Percentiles rank a stretch among this genome's conserved stretches.
Evolutionary conservation across 1,140 invertebrate species (phyloP).

Genomic region (Leptinotarsa lineolata): DNA sequence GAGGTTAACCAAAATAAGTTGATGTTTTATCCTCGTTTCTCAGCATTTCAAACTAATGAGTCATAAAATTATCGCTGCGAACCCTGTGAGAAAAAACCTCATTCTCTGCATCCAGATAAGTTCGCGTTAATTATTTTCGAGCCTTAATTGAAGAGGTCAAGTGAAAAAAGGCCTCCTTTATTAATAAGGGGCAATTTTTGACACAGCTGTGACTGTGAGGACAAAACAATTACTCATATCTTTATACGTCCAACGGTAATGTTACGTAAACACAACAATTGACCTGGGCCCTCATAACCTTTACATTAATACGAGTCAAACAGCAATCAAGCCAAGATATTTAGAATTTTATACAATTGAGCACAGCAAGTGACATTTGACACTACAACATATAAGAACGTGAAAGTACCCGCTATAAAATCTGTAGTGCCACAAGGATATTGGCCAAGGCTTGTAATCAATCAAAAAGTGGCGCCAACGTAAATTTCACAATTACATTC

Average conservation of each 20-base stretch:
- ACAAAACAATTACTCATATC: slow-evolving; percentile 39
- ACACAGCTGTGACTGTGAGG: slow-evolving; percentile 36
- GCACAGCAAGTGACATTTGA: slow-evolving; percentile 40
- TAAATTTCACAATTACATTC: not conserved
- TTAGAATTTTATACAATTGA: slow-evolving; percentile 35
- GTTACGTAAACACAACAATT: slow-evolving; percentile 49
- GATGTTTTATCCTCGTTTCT: not conserved
- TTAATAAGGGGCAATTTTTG: slow-evolving; percentile 40
- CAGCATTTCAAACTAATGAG: not conserved
- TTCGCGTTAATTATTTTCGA: slow-evolving; percentile 26
- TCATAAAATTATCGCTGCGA: not conserved
- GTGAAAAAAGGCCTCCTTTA: slow-evolving; percentile 30
- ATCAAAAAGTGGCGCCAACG: slow-evolving; percentile 1
- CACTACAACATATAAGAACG: slow-evolving; percentile 23
- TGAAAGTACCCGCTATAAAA: slow-evolving; percentile 9
- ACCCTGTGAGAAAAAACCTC: not conserved
- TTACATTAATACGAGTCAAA: slow-evolving; percentile 48
- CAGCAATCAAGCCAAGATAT: slow-evolving; percentile 36
- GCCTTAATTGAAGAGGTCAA: slow-evolving; percentile 17
- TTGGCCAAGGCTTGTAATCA: not conserved
- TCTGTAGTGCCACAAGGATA: not conserved
- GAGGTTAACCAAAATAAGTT: not conserved
- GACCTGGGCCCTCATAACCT: slow-evolving; percentile 44
- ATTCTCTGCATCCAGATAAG: slow-evolving; percentile 8
- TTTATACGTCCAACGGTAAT: slow-evolving; percentile 35